Evolutionary conservation across 2,113 vertebrate genomes (phyloP).

Genomic region (Apus apus): DNA sequence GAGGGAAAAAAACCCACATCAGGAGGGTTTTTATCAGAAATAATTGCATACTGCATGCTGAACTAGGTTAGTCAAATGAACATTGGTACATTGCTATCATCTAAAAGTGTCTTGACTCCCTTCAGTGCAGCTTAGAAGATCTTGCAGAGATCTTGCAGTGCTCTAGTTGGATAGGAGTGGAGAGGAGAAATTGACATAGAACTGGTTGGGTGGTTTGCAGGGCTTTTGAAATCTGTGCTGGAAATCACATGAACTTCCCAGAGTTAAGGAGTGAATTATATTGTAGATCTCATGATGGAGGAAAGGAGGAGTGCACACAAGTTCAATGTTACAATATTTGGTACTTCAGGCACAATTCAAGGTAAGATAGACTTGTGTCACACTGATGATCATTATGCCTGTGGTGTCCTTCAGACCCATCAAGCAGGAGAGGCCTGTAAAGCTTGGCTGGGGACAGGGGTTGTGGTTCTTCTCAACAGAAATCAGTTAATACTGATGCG

Average conservation of each 20-base stretch:
- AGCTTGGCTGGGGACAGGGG: neutral
- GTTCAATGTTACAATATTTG: neutral
- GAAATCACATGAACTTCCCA: constrained; percentile 5
- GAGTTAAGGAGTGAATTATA: neutral
- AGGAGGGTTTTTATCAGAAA: neutral
- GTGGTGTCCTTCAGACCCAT: neutral
- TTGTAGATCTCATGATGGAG: neutral
- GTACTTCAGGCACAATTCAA: neutral
- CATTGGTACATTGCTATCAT: constrained; percentile 22
- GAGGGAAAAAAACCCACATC: neutral
- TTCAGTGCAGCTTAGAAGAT: constrained; percentile 9
- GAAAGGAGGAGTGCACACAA: neutral
- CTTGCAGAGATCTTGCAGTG: neutral
- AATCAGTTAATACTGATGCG: neutral
- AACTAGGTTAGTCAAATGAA: constrained; percentile 64
- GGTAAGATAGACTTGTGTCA: neutral
- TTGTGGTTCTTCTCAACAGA: neutral
- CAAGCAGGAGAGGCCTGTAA: neutral
- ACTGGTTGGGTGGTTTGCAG: neutral
- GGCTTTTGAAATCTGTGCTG: neutral
- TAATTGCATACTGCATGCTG: constrained; percentile 19
- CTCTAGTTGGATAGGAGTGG: neutral
- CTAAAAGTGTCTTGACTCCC: constrained; percentile 6
- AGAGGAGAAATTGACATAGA: neutral
- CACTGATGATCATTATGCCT: neutral